These are phyloP conservation scores for Radopholus similis DNA, from an alignment of 1,140 invertebrate genomes.

Conservation along the genomic window DNA sequence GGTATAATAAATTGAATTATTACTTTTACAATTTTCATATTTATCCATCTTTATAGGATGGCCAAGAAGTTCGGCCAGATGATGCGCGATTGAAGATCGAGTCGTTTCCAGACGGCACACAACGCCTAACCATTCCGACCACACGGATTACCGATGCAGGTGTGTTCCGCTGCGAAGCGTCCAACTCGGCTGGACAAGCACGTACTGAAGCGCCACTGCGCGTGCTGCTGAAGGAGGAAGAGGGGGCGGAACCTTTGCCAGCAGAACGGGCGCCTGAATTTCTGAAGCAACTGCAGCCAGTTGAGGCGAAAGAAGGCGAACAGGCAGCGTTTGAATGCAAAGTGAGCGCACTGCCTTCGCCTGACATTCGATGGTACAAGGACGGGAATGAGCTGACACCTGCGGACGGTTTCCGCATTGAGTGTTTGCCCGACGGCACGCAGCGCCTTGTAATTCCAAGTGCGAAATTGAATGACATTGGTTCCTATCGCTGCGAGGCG, in stretches of 20 bases:
- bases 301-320: conserved; percentile 73
- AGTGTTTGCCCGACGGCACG: conserved; percentile 46
- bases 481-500: conserved; percentile 72
- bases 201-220: conserved; percentile 50
- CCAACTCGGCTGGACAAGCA: conserved; percentile 41
- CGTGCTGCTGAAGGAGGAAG: conserved; percentile 69
- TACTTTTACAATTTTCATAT: not conserved
- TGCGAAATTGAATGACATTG: conserved; percentile 71
- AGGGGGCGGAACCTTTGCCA: conserved; percentile 12
- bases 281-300: conserved; percentile 42
- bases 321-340: conserved; percentile 80
- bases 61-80: conserved; percentile 32
- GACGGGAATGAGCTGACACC: conserved; percentile 48
- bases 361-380: conserved; percentile 56
- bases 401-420: conserved; percentile 26
- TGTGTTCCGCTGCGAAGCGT: conserved; percentile 71
- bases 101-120: conserved; percentile 46
- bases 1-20: conserved; percentile 48
- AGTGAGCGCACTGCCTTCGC: too few species aligned
- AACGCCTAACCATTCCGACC: conserved; percentile 70
- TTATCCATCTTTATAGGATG: conserved; percentile 22
- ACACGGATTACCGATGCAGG: conserved; percentile 73
- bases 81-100: conserved; percentile 39
- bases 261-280: conserved; percentile 45
- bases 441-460: conserved; percentile 70